Evolutionary conservation across 2,113 vertebrate genomes (phyloP).

Genomic region (Geococcyx californianus): DNA sequence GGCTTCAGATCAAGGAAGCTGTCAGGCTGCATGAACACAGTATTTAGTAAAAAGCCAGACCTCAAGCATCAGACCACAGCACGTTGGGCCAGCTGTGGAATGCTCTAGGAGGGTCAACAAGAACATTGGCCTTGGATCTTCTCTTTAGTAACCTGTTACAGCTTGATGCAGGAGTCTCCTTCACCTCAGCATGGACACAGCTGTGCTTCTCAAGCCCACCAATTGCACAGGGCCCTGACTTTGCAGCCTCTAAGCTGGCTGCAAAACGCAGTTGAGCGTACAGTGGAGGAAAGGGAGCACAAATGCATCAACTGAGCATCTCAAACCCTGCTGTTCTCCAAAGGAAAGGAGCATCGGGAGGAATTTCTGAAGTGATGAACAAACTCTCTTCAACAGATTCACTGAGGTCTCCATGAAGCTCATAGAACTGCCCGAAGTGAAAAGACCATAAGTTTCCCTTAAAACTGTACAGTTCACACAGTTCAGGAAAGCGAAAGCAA

Average conservation of each 20-base stretch:
- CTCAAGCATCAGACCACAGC: not conserved
- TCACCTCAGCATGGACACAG: accelerated
- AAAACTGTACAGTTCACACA: not conserved
- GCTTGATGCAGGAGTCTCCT: accelerated
- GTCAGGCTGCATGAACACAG: not conserved
- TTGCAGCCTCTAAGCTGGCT: not conserved
- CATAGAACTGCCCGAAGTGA: accelerated
- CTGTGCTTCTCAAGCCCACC: not conserved
- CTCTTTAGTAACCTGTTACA: not conserved
- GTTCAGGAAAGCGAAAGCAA: not conserved
- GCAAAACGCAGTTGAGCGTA: not conserved
- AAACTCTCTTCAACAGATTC: not conserved
- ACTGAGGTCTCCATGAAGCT: not conserved
- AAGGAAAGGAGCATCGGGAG: accelerated
- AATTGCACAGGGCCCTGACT: accelerated
- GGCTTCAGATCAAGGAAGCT: slow-evolving; percentile 21
- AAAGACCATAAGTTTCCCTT: not conserved
- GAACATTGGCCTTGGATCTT: not conserved
- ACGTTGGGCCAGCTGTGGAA: not conserved
- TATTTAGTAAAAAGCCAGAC: not conserved
- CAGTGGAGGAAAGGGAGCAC: not conserved
- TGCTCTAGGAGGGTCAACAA: not conserved
- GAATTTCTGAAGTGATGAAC: not conserved
- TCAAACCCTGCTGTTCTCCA: not conserved
- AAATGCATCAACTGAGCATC: accelerated